These are phyloP conservation scores for Oreotrochilus melanogaster DNA, from an alignment of 2,113 vertebrate species.

Conservation along the genomic window DNA sequence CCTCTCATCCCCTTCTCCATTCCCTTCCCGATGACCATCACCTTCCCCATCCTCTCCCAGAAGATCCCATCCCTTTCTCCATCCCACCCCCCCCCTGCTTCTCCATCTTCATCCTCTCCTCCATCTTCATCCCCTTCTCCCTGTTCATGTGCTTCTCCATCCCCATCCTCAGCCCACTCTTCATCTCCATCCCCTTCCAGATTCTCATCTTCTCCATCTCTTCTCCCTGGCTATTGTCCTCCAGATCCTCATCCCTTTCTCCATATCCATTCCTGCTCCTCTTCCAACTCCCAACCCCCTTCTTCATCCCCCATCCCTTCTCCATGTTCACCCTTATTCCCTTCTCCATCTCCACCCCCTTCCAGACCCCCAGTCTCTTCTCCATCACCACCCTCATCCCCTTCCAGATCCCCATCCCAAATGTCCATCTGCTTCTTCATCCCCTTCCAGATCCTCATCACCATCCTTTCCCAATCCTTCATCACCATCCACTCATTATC, in stretches of 20 bases:
- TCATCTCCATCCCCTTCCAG: no score
- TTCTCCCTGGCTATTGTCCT: neutral
- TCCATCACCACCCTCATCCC: neutral
- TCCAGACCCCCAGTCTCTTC: neutral
- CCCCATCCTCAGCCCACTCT: no score
- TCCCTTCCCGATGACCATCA: no score
- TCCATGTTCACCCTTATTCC: no score
- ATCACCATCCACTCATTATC: no score
- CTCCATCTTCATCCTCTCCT: neutral
- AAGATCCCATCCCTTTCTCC: no score
- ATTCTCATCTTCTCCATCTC: neutral
- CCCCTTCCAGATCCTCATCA: neutral
- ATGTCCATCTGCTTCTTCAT: neutral
- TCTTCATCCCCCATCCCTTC: no score
- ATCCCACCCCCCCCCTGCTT: no score
- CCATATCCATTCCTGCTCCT: neutral
- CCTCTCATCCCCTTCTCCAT: neutral
- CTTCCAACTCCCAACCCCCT: neutral
- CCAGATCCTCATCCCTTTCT: no score
- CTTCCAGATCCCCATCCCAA: neutral
- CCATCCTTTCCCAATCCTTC: no score
- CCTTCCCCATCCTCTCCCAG: no score
- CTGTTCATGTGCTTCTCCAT: neutral
- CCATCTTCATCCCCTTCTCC: neutral
- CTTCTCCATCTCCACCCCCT: neutral